Percentiles rank a stretch among this genome's conserved stretches.
Evolutionary conservation across 1,140 invertebrate species (phyloP).

Genomic region (Euglossa dilemma): DNA sequence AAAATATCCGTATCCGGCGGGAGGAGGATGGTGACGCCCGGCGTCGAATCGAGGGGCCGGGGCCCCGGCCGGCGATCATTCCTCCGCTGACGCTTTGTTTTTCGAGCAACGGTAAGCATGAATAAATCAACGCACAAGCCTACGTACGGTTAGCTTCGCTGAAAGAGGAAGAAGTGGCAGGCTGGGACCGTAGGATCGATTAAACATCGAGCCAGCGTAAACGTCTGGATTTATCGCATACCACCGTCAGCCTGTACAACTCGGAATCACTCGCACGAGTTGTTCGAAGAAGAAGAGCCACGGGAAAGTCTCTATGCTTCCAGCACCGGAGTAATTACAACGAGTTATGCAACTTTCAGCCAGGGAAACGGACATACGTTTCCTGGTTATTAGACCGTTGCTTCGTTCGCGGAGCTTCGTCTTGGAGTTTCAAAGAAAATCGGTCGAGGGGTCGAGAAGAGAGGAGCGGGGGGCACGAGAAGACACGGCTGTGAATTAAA

Average conservation of each 20-base stretch:
- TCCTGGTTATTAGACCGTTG: not conserved
- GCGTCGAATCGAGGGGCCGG: not conserved
- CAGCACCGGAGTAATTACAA: not conserved
- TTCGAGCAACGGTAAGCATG: not conserved
- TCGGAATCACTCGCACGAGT: not conserved
- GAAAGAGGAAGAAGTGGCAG: not conserved
- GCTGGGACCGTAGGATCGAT: not conserved
- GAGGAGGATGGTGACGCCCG: slow-evolving; percentile 38
- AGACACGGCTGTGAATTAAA: too few species aligned
- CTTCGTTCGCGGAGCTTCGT: too few species aligned
- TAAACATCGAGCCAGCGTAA: not conserved
- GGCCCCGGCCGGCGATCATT: not conserved
- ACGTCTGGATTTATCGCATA: not conserved
- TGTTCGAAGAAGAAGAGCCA: not conserved
- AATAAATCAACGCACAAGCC: not conserved
- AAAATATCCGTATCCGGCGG: slow-evolving; percentile 78
- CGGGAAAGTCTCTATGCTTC: not conserved
- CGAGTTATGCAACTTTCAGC: not conserved
- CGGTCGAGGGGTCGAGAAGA: too few species aligned
- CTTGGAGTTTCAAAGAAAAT: too few species aligned
- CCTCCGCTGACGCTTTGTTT: not conserved
- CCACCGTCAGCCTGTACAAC: not conserved
- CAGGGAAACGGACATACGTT: not conserved
- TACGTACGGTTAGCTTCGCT: not conserved
- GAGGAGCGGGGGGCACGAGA: too few species aligned